phyloP scores from a whole-genome alignment of 2,113 vertebrate genomes.

The Neolamprologus variostigma region DNA sequence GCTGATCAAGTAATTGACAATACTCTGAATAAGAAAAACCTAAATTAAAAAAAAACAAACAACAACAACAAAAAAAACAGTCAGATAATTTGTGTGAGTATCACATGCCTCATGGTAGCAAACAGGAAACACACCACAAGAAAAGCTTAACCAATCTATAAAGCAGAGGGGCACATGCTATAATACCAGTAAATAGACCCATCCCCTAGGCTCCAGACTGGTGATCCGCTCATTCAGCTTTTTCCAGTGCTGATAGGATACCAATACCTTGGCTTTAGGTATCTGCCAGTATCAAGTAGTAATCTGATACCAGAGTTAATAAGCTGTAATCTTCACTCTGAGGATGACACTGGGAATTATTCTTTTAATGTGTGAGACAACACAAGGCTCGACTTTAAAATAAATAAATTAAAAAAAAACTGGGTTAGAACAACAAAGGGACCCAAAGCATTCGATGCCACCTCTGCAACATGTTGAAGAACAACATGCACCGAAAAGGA shows the following conservation, averaged over 20 bases:
- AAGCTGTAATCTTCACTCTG: background rate
- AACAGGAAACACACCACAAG: background rate
- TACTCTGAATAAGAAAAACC: background rate
- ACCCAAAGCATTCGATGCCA: background rate
- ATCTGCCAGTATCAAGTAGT: background rate
- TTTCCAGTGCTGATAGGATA: background rate
- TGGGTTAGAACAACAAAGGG: background rate
- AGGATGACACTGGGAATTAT: background rate
- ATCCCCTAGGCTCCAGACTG: background rate
- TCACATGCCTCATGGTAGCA: background rate
- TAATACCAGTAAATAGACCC: background rate
- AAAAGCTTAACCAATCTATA: background rate
- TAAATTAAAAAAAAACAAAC: background rate
- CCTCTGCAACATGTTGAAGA: fast-evolving
- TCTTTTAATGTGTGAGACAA: background rate
- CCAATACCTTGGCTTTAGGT: background rate
- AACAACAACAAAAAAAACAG: fast-evolving
- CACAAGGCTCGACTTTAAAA: background rate
- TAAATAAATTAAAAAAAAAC: background rate
- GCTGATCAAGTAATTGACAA: background rate
- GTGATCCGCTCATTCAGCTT: background rate
- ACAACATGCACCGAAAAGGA: background rate
- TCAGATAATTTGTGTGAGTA: background rate
- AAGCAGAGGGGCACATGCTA: background rate
- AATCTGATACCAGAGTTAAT: background rate